Conservation (phyloP, 2,113 vertebrate genomes). For the Mungos mungo region DNA sequence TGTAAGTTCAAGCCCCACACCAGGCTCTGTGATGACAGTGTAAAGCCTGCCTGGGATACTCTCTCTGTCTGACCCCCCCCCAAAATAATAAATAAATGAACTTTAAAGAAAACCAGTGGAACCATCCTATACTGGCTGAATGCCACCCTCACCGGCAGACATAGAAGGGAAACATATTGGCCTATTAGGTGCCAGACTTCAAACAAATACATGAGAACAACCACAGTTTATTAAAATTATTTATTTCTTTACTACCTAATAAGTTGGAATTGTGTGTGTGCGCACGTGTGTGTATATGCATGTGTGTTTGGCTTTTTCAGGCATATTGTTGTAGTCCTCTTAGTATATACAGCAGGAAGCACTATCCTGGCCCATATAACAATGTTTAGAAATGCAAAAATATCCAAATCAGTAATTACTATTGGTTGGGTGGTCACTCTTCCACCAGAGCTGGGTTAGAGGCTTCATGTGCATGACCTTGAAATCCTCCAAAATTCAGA, state of each 20-base stretch:
- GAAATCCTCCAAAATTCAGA: not conserved
- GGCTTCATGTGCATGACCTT: not conserved
- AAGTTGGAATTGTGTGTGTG: not conserved
- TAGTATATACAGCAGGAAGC: not conserved
- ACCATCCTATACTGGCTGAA: not conserved
- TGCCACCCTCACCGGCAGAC: not conserved
- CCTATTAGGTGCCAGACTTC: not conserved
- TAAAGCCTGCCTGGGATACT: too few relatives aligned
- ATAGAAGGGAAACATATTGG: not conserved
- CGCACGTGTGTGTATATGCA: not conserved
- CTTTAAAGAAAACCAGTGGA: not conserved
- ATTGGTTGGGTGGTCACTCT: accelerated
- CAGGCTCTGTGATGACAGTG: too few relatives aligned
- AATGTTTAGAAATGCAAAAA: not conserved
- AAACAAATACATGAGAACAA: not conserved
- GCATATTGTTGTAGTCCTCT: not conserved
- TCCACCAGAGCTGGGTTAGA: not conserved
- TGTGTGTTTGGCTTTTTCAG: not conserved
- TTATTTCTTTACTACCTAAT: not conserved
- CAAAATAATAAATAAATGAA: too few relatives aligned
- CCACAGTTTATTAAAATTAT: not conserved
- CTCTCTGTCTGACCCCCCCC: too few relatives aligned
- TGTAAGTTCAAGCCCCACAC: too few relatives aligned
- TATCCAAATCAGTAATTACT: not conserved
- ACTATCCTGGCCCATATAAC: not conserved